A percentile compares a stretch with the other conserved stretches of the same genome.
These are phyloP conservation scores for Panopea generosa DNA, from an alignment of 2,888 invertebrate species.

Conservation along the genomic window DNA sequence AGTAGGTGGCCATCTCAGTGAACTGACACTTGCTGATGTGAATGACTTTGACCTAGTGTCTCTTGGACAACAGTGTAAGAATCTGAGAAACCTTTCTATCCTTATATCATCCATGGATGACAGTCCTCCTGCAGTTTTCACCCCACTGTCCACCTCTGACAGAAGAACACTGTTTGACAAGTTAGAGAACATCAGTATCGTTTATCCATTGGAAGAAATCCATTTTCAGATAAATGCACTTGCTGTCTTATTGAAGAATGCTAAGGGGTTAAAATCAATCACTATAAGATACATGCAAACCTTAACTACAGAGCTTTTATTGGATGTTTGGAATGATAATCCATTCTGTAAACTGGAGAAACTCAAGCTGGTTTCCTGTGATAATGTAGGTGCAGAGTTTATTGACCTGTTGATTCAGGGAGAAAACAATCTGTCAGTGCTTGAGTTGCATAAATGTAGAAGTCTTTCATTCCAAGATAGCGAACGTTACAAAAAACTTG, in stretches of 20 bases:
- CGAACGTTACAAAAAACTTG: conserved; percentile 21
- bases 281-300: conserved; percentile 28
- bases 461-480: conserved; percentile 31
- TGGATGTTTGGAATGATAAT: conserved; percentile 35
- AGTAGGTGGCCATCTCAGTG: conserved; percentile 41
- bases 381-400: conserved; percentile 29
- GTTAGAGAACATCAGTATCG: conserved; percentile 15
- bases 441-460: conserved; percentile 27
- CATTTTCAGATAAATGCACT: conserved; percentile 28
- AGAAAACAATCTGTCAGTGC: conserved; percentile 20
- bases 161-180: conserved; percentile 25
- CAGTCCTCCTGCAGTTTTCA: neutral
- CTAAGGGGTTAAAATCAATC: conserved; percentile 22
- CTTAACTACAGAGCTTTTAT: conserved; percentile 40
- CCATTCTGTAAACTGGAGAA: conserved; percentile 22
- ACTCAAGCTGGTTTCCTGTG: conserved; percentile 27
- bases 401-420: conserved; percentile 23
- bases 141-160: neutral
- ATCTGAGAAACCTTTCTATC: conserved; percentile 29
- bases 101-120: conserved; percentile 31
- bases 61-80: conserved; percentile 41
- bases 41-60: conserved; percentile 44
- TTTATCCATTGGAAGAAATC: conserved; percentile 23
- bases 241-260: conserved; percentile 35
- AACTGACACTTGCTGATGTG: conserved; percentile 44